Percentiles rank a stretch among this genome's conserved stretches.
Evolutionary conservation across 2,113 vertebrate species (phyloP).

Genomic region (Poeciliopsis retropinna): DNA sequence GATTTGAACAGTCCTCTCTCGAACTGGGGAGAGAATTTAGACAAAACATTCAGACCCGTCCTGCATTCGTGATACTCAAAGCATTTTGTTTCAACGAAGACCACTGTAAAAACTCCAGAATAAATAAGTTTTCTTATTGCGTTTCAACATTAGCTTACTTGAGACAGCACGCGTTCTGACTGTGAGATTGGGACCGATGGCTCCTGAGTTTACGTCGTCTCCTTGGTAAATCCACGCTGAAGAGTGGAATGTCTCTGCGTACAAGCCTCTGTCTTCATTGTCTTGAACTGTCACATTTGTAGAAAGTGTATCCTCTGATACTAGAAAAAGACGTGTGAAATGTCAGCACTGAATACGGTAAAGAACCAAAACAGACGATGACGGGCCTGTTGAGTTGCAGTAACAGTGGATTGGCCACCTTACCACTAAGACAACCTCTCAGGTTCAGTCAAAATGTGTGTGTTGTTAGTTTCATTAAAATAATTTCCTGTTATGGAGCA

Average conservation of each 20-base stretch:
- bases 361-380: neutral
- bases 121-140: neutral
- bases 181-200: constrained; percentile 80
- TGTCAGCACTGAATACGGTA: neutral
- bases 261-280: constrained; percentile 87
- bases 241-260: constrained; percentile 91
- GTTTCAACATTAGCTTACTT: constrained; percentile 70
- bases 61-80: neutral
- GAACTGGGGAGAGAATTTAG: constrained; percentile 76
- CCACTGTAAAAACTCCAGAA: neutral
- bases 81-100: neutral
- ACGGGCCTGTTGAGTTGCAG: neutral
- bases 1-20: constrained; percentile 87
- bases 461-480: no score
- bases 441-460: neutral
- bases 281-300: constrained; percentile 79
- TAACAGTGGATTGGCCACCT: neutral
- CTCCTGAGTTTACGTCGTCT: constrained; percentile 77
- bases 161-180: constrained; percentile 81
- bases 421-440: neutral
- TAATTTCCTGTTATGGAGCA: no score
- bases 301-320: constrained; percentile 85
- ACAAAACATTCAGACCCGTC: no score
- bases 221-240: constrained; percentile 90
- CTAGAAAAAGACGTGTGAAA: constrained; percentile 47